Evolutionary conservation across 2,888 invertebrate genomes (phyloP), one percentile per base, ranked within the genome.

Genomic region (Clistopyga incitator): DNA sequence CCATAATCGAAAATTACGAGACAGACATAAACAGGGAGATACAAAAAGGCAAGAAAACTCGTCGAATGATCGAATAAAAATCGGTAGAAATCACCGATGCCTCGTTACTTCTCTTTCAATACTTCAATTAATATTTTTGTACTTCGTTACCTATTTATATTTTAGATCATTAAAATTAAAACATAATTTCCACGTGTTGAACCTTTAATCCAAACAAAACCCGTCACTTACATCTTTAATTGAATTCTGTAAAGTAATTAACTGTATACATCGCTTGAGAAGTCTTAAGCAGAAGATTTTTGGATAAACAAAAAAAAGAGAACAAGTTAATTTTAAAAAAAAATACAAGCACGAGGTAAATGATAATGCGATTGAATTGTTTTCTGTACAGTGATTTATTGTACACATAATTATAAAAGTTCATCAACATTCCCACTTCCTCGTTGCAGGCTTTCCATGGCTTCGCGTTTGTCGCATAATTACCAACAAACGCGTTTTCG

Each of bases 111-210:
- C 83, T 59, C 82, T 81, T 85, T 72, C 83, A 59, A 87, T 82
- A 87, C 83, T 88, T 87, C 86, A 71, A 88, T 89, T 86, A 82
- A 87, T 91, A 89, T 89, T 90, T 90, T 91, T 90, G 86, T 91
- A 90, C 88, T 90, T 83, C 87, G 88, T 90, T 90, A 88, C 77
- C 87, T 89, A 90, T 90, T 90, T 90, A 90, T 90, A 90, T 86
- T 86, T 87, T 86, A 84, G 76, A 86, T 82, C 81, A 89, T 87
- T 87, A 87, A 87, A 88, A 76, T 84, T 71, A 87, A 81, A 65
- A 87, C 56, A 86, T 85, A 81, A 87, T 75, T 88, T 86, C 52
- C 25, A 65, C 81, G 76, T 72, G 75, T 84, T 75, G 70, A 8
- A 67, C 67, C 15, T 67, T 45, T 20, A 20, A 64, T 67, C 77